Conservation (phyloP, 2,888 invertebrate species). For the Lasioglossum malachurum region DNA sequence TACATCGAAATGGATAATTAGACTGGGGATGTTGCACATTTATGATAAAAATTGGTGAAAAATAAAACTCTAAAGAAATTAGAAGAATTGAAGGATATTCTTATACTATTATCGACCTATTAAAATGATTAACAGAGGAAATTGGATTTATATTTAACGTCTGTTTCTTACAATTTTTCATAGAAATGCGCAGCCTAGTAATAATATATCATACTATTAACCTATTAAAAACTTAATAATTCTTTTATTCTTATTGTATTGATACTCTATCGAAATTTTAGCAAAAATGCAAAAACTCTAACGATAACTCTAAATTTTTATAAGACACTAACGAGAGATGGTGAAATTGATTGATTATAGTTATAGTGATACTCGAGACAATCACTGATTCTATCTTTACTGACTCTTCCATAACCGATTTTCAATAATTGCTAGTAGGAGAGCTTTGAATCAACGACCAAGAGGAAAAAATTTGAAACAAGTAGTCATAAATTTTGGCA, state of each 20-base stretch:
- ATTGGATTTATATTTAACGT: background rate
- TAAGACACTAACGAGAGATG: background rate
- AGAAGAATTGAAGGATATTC: background rate
- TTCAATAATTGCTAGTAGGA: background rate
- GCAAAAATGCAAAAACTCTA: background rate
- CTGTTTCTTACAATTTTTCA: background rate
- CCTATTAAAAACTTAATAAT: too few relatives aligned
- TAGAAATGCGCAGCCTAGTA: background rate
- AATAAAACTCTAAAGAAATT: background rate
- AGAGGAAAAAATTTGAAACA: background rate
- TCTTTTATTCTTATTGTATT: background rate
- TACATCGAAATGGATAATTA: background rate
- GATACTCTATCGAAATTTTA: background rate
- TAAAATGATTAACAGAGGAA: background rate
- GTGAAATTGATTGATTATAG: background rate
- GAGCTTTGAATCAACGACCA: background rate
- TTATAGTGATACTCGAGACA: background rate
- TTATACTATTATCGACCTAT: background rate
- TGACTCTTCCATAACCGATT: background rate
- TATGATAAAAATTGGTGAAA: background rate
- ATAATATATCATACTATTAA: background rate
- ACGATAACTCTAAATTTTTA: background rate
- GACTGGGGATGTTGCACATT: background rate
- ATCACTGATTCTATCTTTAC: background rate
- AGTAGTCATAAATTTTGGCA: background rate